Base-by-base conservation (phyloP, 2,113 vertebrate species). In the Recurvirostra avosetta region DNA sequence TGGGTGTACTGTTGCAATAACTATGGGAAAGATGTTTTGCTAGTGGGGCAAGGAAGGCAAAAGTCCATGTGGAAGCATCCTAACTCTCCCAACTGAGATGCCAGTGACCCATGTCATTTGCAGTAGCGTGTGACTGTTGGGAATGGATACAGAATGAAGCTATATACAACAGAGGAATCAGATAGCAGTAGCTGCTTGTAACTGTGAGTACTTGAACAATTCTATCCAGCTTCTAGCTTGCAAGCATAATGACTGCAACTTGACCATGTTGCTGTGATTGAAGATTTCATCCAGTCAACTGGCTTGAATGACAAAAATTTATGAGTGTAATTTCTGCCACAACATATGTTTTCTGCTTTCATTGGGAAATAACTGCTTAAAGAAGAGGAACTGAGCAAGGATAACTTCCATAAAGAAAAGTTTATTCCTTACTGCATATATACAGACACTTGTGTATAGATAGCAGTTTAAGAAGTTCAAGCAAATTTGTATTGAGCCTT, bases 121-220 rank as follows among this genome's bases (percentile, higher is more conserved):
- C 22, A 55, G 3, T 27, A 10, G 5, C 67, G 9, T 11, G 1
- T 30, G 49, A 13, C 58, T 79, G n/a, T n/a, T 67, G 38, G 29
- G 30, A 3, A 40, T 49, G 34, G 30, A 36, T 61, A 23, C 38
- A 45, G 47, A 73, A 61, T 23, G 36, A 83, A 88, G 47, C 65
- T 21, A 5, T 0, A 0, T 41, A 45, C 13, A 65, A 4, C 29
- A 65, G 67, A 77, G 43, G 56, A 77, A 56, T 61, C 21, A 1
- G 13, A 9, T 36, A 66, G 61, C 58, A 30, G 65, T 23, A 66
- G 55, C n/a, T 85, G 61, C 27, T 58, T 55, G 36, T 45, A 77
- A 50, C 38, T 73, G 38, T 25, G 34, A 61, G 10, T 56, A 56
- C 27, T 61, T 66, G 40, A 41, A 53, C 9, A 25, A 30, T 77